phyloP scores from a whole-genome alignment of 2,888 invertebrate genomes.

The Harpagoxenus sublaevis region DNA sequence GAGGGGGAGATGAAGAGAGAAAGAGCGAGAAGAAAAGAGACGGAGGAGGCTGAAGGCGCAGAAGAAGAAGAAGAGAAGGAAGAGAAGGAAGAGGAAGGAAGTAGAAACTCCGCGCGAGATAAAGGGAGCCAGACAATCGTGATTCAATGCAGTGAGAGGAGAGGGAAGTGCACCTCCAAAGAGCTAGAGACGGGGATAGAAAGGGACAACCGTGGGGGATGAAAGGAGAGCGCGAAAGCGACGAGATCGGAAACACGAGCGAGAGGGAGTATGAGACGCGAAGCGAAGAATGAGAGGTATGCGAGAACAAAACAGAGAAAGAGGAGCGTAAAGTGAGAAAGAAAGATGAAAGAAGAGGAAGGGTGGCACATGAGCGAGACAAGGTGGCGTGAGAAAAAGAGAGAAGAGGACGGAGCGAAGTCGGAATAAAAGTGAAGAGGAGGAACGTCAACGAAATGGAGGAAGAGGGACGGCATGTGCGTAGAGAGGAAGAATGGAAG shows the following conservation, averaged over 20 bases:
- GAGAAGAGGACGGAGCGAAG: constrained; percentile 49
- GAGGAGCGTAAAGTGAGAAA: constrained; percentile 27
- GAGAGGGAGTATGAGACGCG: constrained; percentile 25
- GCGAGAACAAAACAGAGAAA: constrained; percentile 21
- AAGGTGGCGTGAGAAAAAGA: constrained; percentile 55
- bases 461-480: constrained; percentile 45
- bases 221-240: constrained; percentile 55
- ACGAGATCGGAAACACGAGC: constrained; percentile 33
- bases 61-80: constrained; percentile 18
- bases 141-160: constrained; percentile 67
- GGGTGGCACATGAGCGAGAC: constrained; percentile 52
- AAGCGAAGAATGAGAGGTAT: constrained; percentile 43
- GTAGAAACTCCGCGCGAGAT: constrained; percentile 66
- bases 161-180: constrained; percentile 62
- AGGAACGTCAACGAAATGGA: constrained; percentile 38
- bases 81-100: constrained; percentile 60
- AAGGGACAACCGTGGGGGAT: constrained; percentile 13
- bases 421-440: constrained; percentile 48
- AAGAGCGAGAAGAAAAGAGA: constrained; percentile 60
- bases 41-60: constrained; percentile 11
- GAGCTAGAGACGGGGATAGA: not conserved
- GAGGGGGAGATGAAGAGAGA: constrained; percentile 47
- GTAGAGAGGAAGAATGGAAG: constrained; percentile 47
- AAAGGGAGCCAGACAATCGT: constrained; percentile 64
- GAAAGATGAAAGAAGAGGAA: constrained; percentile 54